Evolutionary conservation across 2,113 vertebrate genomes (phyloP).

Genomic region (Planiliza haematocheilus): DNA sequence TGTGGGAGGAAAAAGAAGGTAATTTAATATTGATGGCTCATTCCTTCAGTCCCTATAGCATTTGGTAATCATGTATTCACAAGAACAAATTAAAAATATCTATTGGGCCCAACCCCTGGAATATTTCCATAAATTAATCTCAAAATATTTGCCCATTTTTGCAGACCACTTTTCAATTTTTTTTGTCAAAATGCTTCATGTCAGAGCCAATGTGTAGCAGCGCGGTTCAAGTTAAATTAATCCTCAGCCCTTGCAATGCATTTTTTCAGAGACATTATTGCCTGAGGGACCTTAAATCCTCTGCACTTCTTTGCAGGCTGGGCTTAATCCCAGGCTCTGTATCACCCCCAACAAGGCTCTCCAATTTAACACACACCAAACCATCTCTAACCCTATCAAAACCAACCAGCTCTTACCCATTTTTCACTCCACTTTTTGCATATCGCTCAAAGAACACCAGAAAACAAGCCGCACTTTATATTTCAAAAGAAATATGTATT

Average conservation of each 20-base stretch:
- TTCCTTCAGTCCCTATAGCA: neutral
- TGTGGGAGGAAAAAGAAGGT: slow-evolving; percentile 12
- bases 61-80: slow-evolving; percentile 8
- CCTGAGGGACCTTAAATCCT: slow-evolving; percentile 23
- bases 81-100: slow-evolving; percentile 11
- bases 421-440: slow-evolving; percentile 23
- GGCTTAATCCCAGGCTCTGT: neutral
- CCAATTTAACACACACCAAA: slow-evolving; percentile 12
- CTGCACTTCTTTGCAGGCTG: slow-evolving; percentile 8
- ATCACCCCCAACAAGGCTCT: neutral
- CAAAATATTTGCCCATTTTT: neutral
- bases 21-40: slow-evolving; percentile 31
- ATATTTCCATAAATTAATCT: slow-evolving; percentile 4
- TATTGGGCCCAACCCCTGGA: neutral
- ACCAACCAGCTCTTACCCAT: slow-evolving; percentile 6
- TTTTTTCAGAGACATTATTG: slow-evolving; percentile 8
- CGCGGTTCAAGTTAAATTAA: slow-evolving; percentile 11
- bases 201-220: slow-evolving; percentile 1
- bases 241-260: slow-evolving; percentile 4
- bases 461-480: slow-evolving; percentile 11
- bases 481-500: slow-evolving; percentile 7
- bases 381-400: neutral
- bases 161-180: neutral
- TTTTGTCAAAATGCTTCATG: slow-evolving; percentile 17
- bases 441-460: slow-evolving; percentile 24